Evolutionary conservation across 2,113 vertebrate species (phyloP), one percentile per base, ranked within the genome.

Genomic region (Tautogolabrus adspersus): DNA sequence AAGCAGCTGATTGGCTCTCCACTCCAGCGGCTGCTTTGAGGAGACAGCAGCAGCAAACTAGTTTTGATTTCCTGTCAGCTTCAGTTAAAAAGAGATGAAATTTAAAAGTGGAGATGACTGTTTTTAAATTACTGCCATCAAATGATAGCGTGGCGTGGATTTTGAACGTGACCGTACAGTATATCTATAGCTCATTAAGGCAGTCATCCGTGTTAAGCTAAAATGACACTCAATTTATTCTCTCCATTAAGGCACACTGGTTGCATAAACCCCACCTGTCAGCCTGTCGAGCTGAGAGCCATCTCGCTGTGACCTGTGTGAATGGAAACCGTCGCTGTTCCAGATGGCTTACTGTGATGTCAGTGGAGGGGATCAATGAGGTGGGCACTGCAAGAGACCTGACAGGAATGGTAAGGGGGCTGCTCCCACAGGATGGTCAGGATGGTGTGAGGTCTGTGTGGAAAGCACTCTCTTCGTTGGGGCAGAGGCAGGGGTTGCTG

Each of bases 201-300:
- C 71, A 66, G 46, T 85, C 86, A 66, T 77, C 78, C 71, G 0
- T 68, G 79, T 58, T 81, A 83, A 86, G 72, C 69, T 70, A 44
- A 88, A 86, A 87, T 90, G 81, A 89, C 89, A 91, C 74, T 72
- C 79, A 78, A 85, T 91, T 87, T 89, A 85, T 90, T 90, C 67
- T 77, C 52, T 72, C 64, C 56, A 85, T 87, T 85, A 83, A 65
- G 62, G 66, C 56, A 44, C 46, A 37, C 8, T 9, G 71, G 77
- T 72, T 66, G 57, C 58, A 47, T 57, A 82, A 81, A 77, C 67
- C 37, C 70, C 62, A 83, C 88, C 84, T 85, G 88, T 88, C 87
- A 87, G 77, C 34, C 72, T 77, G 83, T 85, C 78, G n/a, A 46
- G 72, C 58, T 51, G 63, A 66, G 73, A 80, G 62, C 56, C 47